Base-by-base conservation (phyloP, 2,888 invertebrate genomes). In the Taphrorychus bicolor region DNA sequence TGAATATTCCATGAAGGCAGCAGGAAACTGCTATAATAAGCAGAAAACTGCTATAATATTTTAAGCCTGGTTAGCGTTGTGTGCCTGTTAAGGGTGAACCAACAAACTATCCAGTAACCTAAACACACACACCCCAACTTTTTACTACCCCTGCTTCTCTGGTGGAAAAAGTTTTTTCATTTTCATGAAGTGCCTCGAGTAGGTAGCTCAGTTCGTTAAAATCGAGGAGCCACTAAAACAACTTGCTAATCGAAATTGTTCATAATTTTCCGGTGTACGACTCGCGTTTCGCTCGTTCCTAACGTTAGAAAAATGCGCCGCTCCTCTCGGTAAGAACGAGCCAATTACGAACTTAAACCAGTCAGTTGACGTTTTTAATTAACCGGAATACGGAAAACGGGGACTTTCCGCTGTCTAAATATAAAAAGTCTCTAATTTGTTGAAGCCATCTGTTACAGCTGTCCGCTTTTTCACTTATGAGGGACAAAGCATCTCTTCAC, bases 401-500 rank as follows among this genome's bases (percentile, higher is more conserved):
- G 19, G 21, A 56, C 16, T 41, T 40, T 41, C 41, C 16, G n/a
- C 56, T 32, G 17, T 16, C 5, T 7, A 56, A 56, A 41, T 56
- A 18, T 56, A 56, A 56, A 56, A 56, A 56, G 56, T 41, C 18
- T 41, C 21, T 51, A 51, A 51, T 51, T 51, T 51, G 51, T 22
- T 18, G 51, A 51, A 51, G 14, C 22, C 51, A 51, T 51, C 51
- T 21, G 51, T 51, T 51, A 51, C 51, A 22, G 22, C 51, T 51
- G 51, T 51, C 19, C 19, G 22, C 51, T 51, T 51, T 51, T 51
- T 51, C 21, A 51, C 21, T 51, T 21, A n/a, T n/a, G n/a, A n/a
- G n/a, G n/a, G n/a, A n/a, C n/a, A n/a, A n/a, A n/a, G 19, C 11
- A n/a, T 9, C 14, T 51, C 17, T 2, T 51, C 19, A 51, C n/a